A percentile compares a stretch with the other conserved stretches of the same genome.
phyloP scores from a whole-genome alignment of 2,888 invertebrate genomes.

The Phengaris alcon region DNA sequence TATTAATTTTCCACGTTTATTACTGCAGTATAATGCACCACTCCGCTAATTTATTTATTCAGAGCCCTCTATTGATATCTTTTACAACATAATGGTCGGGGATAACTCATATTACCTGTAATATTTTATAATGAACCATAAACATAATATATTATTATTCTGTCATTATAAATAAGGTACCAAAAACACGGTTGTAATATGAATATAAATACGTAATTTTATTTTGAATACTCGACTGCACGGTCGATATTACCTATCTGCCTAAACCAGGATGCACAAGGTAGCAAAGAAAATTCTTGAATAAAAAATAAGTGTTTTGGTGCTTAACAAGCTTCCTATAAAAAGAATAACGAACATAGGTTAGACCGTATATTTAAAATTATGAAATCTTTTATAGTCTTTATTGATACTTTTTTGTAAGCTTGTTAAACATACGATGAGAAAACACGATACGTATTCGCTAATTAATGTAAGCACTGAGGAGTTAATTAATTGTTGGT shows the following conservation, averaged over 20 bases:
- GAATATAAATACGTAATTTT: neutral
- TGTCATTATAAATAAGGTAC: slow-evolving; percentile 32
- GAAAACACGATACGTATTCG: slow-evolving; percentile 60
- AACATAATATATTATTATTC: slow-evolving; percentile 7
- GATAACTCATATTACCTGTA: slow-evolving; percentile 25
- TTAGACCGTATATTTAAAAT: neutral
- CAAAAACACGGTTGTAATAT: neutral
- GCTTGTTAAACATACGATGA: slow-evolving; percentile 65
- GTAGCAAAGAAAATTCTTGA: too few relatives aligned
- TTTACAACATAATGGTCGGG: slow-evolving; percentile 26
- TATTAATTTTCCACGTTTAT: slow-evolving; percentile 55
- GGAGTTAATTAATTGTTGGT: slow-evolving; percentile 73
- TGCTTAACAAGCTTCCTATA: too few relatives aligned
- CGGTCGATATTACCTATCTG: neutral
- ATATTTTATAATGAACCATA: slow-evolving; percentile 23
- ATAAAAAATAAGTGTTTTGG: too few relatives aligned
- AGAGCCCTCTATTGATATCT: slow-evolving; percentile 27
- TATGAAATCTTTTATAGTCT: slow-evolving; percentile 32
- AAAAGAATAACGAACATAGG: neutral
- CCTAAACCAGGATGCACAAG: too few relatives aligned
- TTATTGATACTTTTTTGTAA: slow-evolving; percentile 34
- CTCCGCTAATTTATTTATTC: slow-evolving; percentile 32
- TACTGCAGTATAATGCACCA: slow-evolving; percentile 50
- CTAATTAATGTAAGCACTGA: slow-evolving; percentile 74
- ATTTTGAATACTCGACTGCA: neutral